phyloP scores from a whole-genome alignment of 2,113 vertebrate species.

The Entosphenus tridentatus region DNA sequence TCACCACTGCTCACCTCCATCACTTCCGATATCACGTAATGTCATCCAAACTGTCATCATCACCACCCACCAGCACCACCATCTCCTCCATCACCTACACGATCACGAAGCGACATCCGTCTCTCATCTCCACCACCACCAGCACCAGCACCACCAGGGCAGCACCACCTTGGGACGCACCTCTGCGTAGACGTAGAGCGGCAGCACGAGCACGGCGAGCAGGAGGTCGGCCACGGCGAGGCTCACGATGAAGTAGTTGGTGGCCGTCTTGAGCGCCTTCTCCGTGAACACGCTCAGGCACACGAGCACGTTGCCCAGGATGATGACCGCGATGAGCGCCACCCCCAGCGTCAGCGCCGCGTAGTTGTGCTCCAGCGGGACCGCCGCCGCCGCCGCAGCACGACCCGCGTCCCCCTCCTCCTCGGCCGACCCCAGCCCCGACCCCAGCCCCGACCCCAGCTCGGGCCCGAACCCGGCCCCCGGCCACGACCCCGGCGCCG shows the following conservation, averaged over 20 bases:
- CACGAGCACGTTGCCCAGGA: constrained; percentile 30
- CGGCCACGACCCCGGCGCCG: too few species aligned
- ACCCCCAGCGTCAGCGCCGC: constrained; percentile 22
- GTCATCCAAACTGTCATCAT: too few species aligned
- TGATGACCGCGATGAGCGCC: constrained; percentile 24
- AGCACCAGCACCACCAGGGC: too few species aligned
- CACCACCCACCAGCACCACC: too few species aligned
- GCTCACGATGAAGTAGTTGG: constrained; percentile 37
- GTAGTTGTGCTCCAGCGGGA: constrained; percentile 19
- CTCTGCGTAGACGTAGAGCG: constrained; percentile 30
- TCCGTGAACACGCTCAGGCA: constrained; percentile 31
- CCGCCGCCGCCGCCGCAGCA: constrained; percentile 19
- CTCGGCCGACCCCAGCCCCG: constrained; percentile 50
- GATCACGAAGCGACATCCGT: too few species aligned
- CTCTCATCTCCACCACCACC: too few species aligned
- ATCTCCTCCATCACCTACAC: too few species aligned
- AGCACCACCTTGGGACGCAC: constrained; percentile 11
- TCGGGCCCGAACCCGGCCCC: too few species aligned
- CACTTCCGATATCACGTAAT: too few species aligned
- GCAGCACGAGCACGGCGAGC: constrained; percentile 22
- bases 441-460: background rate
- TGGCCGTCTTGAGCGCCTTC: constrained; percentile 29
- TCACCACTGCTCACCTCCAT: too few species aligned
- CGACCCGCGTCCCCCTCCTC: constrained; percentile 72
- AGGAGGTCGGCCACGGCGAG: constrained; percentile 28